These are phyloP conservation scores for Hydrolagus colliei DNA, from an alignment of 2,797 vertebrate species.

Conservation along the genomic window DNA sequence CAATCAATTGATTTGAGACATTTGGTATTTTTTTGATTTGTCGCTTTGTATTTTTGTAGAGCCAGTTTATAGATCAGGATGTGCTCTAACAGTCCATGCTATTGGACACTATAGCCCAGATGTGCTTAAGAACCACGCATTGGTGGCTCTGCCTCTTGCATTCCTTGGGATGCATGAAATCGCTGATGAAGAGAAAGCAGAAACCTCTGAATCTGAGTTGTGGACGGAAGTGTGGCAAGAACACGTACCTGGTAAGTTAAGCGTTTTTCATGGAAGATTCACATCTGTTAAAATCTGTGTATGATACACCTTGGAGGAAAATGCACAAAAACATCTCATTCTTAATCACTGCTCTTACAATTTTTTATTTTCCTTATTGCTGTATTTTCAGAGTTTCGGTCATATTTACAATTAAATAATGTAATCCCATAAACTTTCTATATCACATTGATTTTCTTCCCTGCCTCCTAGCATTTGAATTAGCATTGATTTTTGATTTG, in stretches of 20 bases:
- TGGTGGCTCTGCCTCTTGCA: constrained; percentile 77
- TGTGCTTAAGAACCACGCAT: constrained; percentile 82
- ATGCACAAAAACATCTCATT: no score
- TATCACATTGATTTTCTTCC: no score
- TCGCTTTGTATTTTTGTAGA: constrained; percentile 55
- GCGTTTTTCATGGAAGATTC: neutral
- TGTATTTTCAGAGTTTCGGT: no score
- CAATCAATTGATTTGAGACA: neutral
- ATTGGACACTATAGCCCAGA: constrained; percentile 94
- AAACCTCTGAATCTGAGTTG: constrained; percentile 71
- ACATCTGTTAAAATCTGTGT: neutral
- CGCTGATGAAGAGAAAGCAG: constrained; percentile 74
- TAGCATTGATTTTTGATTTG: no score
- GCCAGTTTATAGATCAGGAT: constrained; percentile 74
- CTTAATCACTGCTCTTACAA: neutral
- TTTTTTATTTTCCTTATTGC: neutral
- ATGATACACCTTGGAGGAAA: no score
- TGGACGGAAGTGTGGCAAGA: constrained; percentile 97
- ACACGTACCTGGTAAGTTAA: constrained; percentile 79
- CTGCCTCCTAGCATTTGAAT: no score
- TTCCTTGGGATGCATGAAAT: constrained; percentile 96
- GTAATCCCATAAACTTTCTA: no score
- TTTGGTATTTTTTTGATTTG: neutral
- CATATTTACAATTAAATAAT: no score
- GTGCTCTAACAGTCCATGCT: constrained; percentile 78